Evolutionary conservation across 2,888 invertebrate species (phyloP), one percentile per base, ranked within the genome.

Genomic region (Acronicta aceris): DNA sequence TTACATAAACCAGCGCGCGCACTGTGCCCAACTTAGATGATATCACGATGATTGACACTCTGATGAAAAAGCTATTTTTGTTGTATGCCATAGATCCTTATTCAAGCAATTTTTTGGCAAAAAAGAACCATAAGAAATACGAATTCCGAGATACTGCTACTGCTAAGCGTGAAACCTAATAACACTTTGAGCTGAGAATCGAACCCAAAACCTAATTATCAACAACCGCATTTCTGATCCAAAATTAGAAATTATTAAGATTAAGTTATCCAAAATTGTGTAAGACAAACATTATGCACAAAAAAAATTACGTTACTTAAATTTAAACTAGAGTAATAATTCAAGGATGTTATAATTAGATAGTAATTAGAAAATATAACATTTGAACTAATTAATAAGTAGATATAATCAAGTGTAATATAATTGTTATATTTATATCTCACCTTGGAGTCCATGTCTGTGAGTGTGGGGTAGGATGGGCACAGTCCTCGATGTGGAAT

Each of bases 361-460:
- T 21, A 33, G 12, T 33, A 33, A 10, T 33, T 10, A 33, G 12
- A 33, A 33, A 33, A 5, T 36, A 36, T 3, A 1, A 33, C 1
- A 36, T 36, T 36, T 12, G 5, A 36, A 36, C 13, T 13, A 13
- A 36, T 36, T 13, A 36, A 5, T 13, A 13, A 36, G 10, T 36
- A 12, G 5, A 36, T 13, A 4, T 36, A 33, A 7, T 27, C 27
- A 27, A 7, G 2, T 7, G 27, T 27, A 5, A 27, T 7, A 5
- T 3, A 1, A 27, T 5, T 27, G 6, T 27, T 7, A 27, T 5
- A 42, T 21, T 7, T 16, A 15, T 53, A 36, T 68, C 89, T 88
- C 71, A 95, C 95, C 93, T 94, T 95, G 93, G 87, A 87, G 91
- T 92, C 89, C 95, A 95, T 95, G 89, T 90, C 87, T 91, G 85